Conservation (phyloP, 2,888 invertebrate genomes). For the Leptarthrus brevirostris region DNA sequence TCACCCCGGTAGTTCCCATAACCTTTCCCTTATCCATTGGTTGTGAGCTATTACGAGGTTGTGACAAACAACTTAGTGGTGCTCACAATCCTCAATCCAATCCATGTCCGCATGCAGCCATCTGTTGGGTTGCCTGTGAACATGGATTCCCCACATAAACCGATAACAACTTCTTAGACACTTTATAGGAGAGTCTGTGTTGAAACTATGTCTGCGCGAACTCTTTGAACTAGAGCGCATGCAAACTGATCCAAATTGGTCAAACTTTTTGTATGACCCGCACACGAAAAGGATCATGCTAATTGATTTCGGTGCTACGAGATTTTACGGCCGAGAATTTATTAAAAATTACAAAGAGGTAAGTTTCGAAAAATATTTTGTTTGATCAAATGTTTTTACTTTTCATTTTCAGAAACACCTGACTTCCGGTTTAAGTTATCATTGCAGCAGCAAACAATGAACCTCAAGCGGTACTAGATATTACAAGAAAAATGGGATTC, state of each 20-base stretch:
- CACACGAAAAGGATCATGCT: constrained; percentile 83
- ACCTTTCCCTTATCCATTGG: too few relatives aligned
- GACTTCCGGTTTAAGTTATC: constrained; percentile 77
- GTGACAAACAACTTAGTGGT: too few relatives aligned
- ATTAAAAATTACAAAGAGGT: constrained; percentile 84
- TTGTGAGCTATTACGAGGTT: too few relatives aligned
- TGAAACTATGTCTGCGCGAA: constrained; percentile 87
- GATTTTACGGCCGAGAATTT: constrained; percentile 86
- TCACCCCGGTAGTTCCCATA: too few relatives aligned
- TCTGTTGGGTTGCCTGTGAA: too few relatives aligned
- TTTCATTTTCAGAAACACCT: too few relatives aligned
- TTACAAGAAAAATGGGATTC: constrained; percentile 92
- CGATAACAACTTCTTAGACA: constrained; percentile 72
- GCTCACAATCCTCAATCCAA: too few relatives aligned
- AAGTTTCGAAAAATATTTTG: constrained; percentile 31
- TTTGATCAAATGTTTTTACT: too few relatives aligned
- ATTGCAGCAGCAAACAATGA: constrained; percentile 87
- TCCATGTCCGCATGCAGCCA: too few relatives aligned
- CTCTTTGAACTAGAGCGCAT: constrained; percentile 92
- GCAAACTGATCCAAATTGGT: constrained; percentile 99
- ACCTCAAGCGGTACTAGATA: constrained; percentile 76
- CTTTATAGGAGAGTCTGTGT: constrained; percentile 80
- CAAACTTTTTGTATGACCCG: constrained; percentile 95
- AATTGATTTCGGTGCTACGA: constrained; percentile 96
- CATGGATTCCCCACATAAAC: too few relatives aligned